Conservation (phyloP, 2,797 vertebrate genomes). For the Falco cherrug region DNA sequence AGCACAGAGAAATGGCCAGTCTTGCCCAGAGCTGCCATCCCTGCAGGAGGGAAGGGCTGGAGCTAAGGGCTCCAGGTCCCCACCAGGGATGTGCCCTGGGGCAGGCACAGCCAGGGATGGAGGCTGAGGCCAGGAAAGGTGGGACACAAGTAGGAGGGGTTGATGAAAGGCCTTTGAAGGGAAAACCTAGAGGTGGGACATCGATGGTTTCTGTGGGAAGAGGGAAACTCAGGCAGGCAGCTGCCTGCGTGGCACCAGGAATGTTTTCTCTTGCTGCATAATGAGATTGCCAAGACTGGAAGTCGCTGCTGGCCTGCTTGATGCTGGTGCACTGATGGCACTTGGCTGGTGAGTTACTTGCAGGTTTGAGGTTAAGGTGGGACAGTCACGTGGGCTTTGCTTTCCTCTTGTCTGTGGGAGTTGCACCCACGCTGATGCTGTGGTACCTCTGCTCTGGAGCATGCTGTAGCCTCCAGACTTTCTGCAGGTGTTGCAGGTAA, state of each 20-base stretch:
- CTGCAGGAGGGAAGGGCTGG: not conserved
- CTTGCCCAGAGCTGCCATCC: not conserved
- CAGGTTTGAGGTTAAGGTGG: not conserved
- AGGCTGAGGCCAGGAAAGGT: not conserved
- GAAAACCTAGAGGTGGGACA: not conserved
- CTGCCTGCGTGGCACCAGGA: not conserved
- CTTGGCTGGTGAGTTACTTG: not conserved
- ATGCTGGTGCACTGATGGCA: not conserved
- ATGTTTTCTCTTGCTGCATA: not conserved
- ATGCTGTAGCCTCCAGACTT: not conserved
- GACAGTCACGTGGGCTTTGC: not conserved
- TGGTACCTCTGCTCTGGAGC: not conserved
- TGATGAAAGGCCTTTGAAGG: not conserved
- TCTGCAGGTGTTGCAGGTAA: rapidly evolving
- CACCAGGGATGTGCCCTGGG: rapidly evolving
- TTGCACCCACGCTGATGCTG: not conserved
- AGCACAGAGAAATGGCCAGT: rapidly evolving
- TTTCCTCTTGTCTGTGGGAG: not conserved
- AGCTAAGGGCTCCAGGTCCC: not conserved
- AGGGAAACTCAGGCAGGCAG: not conserved
- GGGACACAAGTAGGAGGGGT: not conserved
- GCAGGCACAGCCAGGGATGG: not conserved
- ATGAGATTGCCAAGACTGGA: not conserved
- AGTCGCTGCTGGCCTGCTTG: not conserved
- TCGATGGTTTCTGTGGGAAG: not conserved